Evolutionary conservation across 2,797 vertebrate species (phyloP), one percentile per base, ranked within the genome.

Genomic region (Orestias chungarensis): DNA sequence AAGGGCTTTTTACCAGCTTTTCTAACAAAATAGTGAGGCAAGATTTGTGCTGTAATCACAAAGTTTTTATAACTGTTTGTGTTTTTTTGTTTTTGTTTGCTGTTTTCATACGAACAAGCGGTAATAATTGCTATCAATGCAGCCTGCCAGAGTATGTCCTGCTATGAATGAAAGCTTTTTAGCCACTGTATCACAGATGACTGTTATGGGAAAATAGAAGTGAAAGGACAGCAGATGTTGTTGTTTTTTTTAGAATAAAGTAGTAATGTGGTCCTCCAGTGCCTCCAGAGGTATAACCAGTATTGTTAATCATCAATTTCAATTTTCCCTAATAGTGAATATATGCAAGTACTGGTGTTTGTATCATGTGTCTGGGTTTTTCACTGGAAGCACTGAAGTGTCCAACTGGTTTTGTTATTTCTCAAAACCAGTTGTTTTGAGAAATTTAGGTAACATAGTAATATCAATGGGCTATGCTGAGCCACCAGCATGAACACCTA

Each of bases 161-260:
- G 59, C 82, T 85, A 84, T 86, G 80, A 76, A 59, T 54, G 55
- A 80, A 82, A 68, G 81, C 83, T 90, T 91, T 91, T 84, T 85
- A 82, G 78, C 78, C 64, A 46, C 82, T 86, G 76, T 81, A 67
- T 59, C 75, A 82, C 80, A 65, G 68, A 78, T 65, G 6, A 71
- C 74, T 86, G 68, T 78, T 75, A 88, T 79, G 71, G 74, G 69
- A 66, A 86, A 82, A 86, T 85, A 64, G 70, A 82, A 73, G 65
- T 75, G 64, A 69, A 66, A 68, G 68, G 72, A 59, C 17, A 82
- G 47, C 79, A 68, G 52, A 31, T 31, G 27, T 17, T 12, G 10
- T 50, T n/a, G 27, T 69, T 50, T 84, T 73, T 81, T 76, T 80
- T 25, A 40, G 71, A 84, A 84, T 74, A 78, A 80, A 84, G 66